A percentile compares a stretch with the other conserved stretches of the same genome.
Conservation (phyloP, 2,888 invertebrate species). For the Rhagophthalmus giganteus region DNA sequence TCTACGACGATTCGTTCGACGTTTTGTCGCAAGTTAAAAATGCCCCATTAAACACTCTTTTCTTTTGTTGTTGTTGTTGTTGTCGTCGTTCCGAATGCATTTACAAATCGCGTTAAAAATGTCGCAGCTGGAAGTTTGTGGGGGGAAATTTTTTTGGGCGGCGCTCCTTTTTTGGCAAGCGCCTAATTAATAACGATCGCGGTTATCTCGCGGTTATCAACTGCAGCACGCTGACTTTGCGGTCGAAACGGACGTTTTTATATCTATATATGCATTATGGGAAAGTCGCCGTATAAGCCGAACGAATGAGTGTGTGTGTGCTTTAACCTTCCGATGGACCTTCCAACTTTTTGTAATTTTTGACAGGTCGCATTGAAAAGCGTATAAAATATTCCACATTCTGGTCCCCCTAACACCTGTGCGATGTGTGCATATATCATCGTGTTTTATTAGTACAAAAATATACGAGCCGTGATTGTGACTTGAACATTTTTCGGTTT, state of each 20-base stretch:
- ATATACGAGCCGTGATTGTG: slow-evolving; percentile 42
- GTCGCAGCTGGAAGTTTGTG: too few relatives aligned
- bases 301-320: slow-evolving; percentile 24
- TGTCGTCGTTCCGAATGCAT: too few relatives aligned
- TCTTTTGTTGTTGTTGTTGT: too few relatives aligned
- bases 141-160: too few relatives aligned
- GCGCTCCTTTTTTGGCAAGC: too few relatives aligned
- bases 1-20: too few relatives aligned
- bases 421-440: slow-evolving; percentile 49
- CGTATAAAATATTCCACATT: slow-evolving; percentile 29
- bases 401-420: slow-evolving; percentile 46
- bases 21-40: too few relatives aligned
- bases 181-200: too few relatives aligned
- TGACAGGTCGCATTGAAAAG: slow-evolving; percentile 24
- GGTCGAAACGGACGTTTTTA: slow-evolving; percentile 9
- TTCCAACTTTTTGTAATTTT: slow-evolving; percentile 26
- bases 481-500: slow-evolving; percentile 40
- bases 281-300: slow-evolving; percentile 10
- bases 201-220: too few relatives aligned
- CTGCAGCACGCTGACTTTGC: slow-evolving; percentile 12
- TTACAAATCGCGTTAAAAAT: too few relatives aligned
- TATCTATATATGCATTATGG: too few relatives aligned
- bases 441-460: slow-evolving; percentile 49
- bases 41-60: too few relatives aligned
- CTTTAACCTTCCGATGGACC: slow-evolving; percentile 23